phyloP scores from a whole-genome alignment of 1,140 invertebrate species.

The Drosophila pallidifrons region DNA sequence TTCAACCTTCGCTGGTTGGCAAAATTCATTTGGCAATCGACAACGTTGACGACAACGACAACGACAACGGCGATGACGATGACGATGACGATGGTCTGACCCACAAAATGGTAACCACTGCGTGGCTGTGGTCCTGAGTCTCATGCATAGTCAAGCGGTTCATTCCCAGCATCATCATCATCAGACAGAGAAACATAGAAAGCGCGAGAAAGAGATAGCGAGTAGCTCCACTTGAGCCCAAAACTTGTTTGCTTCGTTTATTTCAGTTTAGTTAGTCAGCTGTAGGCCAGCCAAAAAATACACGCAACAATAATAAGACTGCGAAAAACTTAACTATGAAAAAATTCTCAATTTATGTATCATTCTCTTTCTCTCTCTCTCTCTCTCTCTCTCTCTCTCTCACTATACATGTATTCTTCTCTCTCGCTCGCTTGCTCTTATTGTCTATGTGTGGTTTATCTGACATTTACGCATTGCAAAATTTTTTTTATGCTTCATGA shows the following conservation, averaged over 20 bases:
- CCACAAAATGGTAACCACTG: constrained; percentile 32
- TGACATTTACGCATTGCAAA: constrained; percentile 76
- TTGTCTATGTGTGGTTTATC: constrained; percentile 47
- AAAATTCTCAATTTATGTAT: constrained; percentile 4
- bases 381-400: too few relatives aligned
- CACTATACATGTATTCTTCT: not conserved
- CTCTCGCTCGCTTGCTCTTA: too few relatives aligned
- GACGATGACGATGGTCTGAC: constrained; percentile 6
- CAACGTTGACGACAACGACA: constrained; percentile 18
- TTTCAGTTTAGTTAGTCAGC: constrained; percentile 57
- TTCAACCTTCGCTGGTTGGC: constrained; percentile 77
- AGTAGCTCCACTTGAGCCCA: constrained; percentile 22
- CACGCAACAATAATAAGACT: constrained; percentile 48
- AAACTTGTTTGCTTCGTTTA: constrained; percentile 69
- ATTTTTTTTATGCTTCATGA: constrained; percentile 72
- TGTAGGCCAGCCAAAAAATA: constrained; percentile 63
- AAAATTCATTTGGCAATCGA: constrained; percentile 79
- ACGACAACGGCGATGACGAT: not conserved
- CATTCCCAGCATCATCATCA: constrained; percentile 14
- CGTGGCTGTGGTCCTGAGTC: constrained; percentile 17
- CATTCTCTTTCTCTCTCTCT: not conserved
- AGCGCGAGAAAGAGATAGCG: not conserved
- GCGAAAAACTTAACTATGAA: constrained; percentile 15
- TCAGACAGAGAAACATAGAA: too few relatives aligned
- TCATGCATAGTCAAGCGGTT: constrained; percentile 73